Percentiles rank a stretch among this genome's conserved stretches.
These are phyloP conservation scores for Caiman crocodilus DNA, from an alignment of 2,797 vertebrate genomes.

Conservation along the genomic window DNA sequence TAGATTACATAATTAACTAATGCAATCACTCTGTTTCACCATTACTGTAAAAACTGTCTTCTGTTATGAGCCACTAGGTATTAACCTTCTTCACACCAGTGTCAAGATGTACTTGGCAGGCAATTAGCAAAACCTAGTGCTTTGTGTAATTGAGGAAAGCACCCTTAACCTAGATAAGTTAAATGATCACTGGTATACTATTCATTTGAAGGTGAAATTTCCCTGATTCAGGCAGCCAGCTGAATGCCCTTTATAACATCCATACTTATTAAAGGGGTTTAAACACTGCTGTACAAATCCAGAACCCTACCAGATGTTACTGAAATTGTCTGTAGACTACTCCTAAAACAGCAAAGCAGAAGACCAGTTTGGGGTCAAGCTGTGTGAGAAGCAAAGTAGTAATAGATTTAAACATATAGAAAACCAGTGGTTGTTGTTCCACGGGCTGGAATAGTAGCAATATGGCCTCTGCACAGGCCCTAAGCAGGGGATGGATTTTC, in stretches of 20 bases:
- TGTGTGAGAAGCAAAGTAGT: too few relatives aligned
- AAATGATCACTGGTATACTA: neutral
- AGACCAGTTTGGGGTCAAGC: neutral
- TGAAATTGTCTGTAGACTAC: neutral
- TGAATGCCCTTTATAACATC: neutral
- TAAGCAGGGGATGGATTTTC: neutral
- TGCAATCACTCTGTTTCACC: neutral
- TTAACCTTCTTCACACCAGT: neutral
- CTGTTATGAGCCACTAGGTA: neutral
- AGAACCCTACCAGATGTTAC: neutral
- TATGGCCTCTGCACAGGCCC: neutral
- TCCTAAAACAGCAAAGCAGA: accelerated
- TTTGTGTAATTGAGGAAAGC: neutral
- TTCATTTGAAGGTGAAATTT: neutral
- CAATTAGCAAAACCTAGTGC: neutral
- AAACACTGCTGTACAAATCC: neutral
- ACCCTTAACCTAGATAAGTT: neutral
- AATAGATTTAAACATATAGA: too few relatives aligned
- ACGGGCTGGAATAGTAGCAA: too few relatives aligned
- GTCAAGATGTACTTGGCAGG: neutral
- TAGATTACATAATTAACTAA: neutral
- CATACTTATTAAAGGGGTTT: neutral
- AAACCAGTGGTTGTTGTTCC: neutral
- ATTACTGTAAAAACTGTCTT: neutral
- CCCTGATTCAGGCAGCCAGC: neutral